Conservation (phyloP, 2,888 invertebrate genomes). For the Nowickia ferox region DNA sequence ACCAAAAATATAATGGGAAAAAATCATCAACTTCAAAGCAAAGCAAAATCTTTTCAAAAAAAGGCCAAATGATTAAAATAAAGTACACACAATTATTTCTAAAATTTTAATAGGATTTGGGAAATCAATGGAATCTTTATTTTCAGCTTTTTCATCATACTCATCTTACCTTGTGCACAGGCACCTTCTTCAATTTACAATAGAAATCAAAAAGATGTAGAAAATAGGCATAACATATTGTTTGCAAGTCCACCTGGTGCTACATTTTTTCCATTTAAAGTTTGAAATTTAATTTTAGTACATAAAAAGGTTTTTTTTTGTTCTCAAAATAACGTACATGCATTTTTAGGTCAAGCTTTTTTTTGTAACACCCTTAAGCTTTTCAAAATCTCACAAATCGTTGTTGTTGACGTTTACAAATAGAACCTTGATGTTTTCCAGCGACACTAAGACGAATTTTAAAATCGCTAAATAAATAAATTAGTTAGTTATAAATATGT, state of each 20-base stretch:
- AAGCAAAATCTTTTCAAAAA: slow-evolving; percentile 9
- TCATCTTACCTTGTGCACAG: too few species aligned
- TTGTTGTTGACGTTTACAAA: slow-evolving; percentile 2
- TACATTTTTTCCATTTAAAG: slow-evolving; percentile 3
- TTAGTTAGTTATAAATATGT: background rate
- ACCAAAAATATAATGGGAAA: background rate
- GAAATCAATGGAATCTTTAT: background rate
- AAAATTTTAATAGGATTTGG: background rate
- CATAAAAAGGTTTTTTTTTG: background rate
- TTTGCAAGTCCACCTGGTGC: background rate
- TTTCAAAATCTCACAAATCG: slow-evolving; percentile 29
- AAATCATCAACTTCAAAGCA: background rate
- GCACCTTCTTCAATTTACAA: background rate
- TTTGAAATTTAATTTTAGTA: slow-evolving; percentile 6
- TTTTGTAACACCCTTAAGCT: slow-evolving; percentile 30
- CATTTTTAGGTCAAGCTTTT: slow-evolving; percentile 41
- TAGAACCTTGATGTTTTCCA: background rate
- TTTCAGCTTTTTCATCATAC: background rate
- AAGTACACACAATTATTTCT: background rate
- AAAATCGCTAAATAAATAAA: background rate
- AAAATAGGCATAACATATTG: slow-evolving; percentile 13
- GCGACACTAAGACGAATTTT: background rate
- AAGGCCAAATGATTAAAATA: background rate
- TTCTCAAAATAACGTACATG: slow-evolving; percentile 16
- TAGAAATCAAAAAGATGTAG: background rate